Evolutionary conservation across 2,888 invertebrate species (phyloP).

Genomic region (Harmothoe impar): DNA sequence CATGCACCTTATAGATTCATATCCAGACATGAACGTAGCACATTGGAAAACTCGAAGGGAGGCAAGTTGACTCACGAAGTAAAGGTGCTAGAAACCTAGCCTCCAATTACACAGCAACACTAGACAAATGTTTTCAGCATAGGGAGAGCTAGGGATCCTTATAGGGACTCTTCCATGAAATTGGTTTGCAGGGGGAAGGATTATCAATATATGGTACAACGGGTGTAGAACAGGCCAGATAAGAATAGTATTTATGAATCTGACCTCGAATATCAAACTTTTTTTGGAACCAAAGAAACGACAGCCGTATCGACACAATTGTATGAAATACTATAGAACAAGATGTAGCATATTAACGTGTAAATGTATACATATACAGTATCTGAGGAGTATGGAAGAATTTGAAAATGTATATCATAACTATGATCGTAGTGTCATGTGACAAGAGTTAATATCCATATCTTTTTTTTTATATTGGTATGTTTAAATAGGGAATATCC

Average conservation of each 20-base stretch:
- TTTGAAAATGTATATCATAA: conserved; percentile 51
- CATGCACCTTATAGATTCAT: not conserved
- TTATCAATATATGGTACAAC: not conserved
- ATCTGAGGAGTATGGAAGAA: conserved; percentile 51
- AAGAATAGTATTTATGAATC: not conserved
- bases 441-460: not conserved
- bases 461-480: not conserved
- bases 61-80: not conserved
- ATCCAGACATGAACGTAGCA: conserved; percentile 13
- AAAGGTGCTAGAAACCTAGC: not conserved
- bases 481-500: conserved; percentile 31
- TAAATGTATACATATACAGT: conserved; percentile 43
- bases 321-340: conserved; percentile 50
- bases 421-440: not conserved
- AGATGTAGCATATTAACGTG: conserved; percentile 41
- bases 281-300: not conserved
- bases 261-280: conserved; percentile 15
- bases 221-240: conserved; percentile 22
- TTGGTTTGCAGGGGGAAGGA: not conserved
- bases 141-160: not conserved
- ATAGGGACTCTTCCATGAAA: not conserved
- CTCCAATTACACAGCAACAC: not conserved
- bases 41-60: not conserved
- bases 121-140: not conserved
- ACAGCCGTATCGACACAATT: conserved; percentile 24